phyloP scores from a whole-genome alignment of 2,113 vertebrate genomes.

The Pseudopodoces humilis region DNA sequence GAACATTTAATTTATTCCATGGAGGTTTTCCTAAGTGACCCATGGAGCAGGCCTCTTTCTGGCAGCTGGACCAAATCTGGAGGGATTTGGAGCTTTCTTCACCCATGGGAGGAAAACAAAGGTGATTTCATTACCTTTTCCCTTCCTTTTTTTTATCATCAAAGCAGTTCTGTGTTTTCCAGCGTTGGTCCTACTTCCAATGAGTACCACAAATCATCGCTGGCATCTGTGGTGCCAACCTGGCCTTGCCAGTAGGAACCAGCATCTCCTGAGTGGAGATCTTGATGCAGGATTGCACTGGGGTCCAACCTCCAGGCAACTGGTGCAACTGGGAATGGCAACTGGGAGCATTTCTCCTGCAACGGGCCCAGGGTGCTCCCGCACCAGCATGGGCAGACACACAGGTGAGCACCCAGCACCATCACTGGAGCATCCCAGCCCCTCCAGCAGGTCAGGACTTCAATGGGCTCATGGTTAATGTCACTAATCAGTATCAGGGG shows the following conservation, averaged over 20 bases:
- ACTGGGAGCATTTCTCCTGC: not conserved
- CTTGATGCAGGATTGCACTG: not conserved
- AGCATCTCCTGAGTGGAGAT: not conserved
- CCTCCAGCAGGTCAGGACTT: not conserved
- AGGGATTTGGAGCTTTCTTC: not conserved
- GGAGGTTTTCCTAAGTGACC: not conserved
- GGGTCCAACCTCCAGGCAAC: not conserved
- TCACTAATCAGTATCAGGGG: not conserved
- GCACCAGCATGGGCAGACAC: not conserved
- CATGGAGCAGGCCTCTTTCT: not conserved
- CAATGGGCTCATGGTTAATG: not conserved
- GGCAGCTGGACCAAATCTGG: not conserved
- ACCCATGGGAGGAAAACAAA: not conserved
- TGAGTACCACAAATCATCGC: not conserved
- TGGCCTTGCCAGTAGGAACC: not conserved
- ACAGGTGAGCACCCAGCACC: not conserved
- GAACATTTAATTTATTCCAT: constrained; percentile 34
- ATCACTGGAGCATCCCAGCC: not conserved
- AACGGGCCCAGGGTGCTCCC: not conserved
- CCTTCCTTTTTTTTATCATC: not conserved
- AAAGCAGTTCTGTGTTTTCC: not conserved
- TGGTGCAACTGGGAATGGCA: not conserved
- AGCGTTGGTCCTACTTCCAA: not conserved
- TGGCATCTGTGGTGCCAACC: not conserved
- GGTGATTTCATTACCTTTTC: not conserved